Evolutionary conservation across 1,140 invertebrate species (phyloP).

Genomic region (Megalopta genalis): DNA sequence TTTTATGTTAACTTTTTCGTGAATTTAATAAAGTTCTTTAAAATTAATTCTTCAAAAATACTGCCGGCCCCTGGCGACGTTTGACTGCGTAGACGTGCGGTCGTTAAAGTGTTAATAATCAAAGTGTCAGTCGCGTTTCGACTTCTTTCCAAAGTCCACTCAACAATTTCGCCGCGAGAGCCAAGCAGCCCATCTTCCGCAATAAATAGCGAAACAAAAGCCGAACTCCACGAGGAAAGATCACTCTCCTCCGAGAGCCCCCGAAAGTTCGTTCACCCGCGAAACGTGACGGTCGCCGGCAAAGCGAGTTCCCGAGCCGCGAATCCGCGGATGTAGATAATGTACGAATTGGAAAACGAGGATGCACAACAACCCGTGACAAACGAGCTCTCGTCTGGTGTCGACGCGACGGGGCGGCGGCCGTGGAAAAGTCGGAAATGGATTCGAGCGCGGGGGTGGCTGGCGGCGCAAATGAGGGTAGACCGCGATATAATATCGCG

Average conservation of each 20-base stretch:
- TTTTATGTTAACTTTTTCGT: too few relatives aligned
- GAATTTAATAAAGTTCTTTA: too few relatives aligned
- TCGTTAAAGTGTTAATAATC: too few relatives aligned
- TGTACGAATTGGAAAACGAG: constrained; percentile 15
- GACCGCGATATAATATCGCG: constrained; percentile 29
- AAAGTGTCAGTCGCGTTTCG: too few relatives aligned
- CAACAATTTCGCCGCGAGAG: too few relatives aligned
- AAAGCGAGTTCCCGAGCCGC: background rate
- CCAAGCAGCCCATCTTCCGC: too few relatives aligned
- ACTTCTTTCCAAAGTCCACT: too few relatives aligned
- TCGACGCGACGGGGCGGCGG: background rate
- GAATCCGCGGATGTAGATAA: background rate
- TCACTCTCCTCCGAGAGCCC: background rate
- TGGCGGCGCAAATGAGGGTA: constrained; percentile 28
- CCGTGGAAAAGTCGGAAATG: constrained; percentile 8
- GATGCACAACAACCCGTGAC: constrained; percentile 26
- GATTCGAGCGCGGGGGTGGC: constrained; percentile 3
- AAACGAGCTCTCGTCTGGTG: constrained; percentile 10
- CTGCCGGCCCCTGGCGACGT: too few relatives aligned
- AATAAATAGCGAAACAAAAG: background rate
- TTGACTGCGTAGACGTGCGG: too few relatives aligned
- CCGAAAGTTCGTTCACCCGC: background rate
- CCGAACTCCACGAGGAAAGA: background rate
- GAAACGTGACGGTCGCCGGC: too few relatives aligned
- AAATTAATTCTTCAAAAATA: too few relatives aligned